These are phyloP conservation scores for Trichechus manatus DNA, from an alignment of 2,113 vertebrate genomes.

Conservation along the genomic window DNA sequence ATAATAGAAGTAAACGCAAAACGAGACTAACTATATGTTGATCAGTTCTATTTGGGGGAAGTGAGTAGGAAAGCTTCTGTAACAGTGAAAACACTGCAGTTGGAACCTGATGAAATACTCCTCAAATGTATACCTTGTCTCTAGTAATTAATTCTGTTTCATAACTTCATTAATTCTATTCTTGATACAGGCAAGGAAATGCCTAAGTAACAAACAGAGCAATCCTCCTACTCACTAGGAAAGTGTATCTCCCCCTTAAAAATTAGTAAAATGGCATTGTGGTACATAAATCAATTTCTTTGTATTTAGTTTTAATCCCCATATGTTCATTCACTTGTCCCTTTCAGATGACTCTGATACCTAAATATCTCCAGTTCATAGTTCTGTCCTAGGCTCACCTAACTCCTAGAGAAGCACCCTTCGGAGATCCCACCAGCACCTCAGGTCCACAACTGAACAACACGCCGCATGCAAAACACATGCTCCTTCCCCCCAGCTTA, in stretches of 20 bases:
- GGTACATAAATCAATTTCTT: not conserved
- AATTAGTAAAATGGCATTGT: not conserved
- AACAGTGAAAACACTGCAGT: not conserved
- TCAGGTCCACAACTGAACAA: not conserved
- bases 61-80: not conserved
- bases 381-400: not conserved
- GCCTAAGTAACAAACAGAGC: not conserved
- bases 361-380: not conserved
- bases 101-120: not conserved
- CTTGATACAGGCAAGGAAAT: not conserved
- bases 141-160: not conserved
- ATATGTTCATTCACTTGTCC: not conserved
- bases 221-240: not conserved
- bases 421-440: not conserved
- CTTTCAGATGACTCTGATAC: not conserved
- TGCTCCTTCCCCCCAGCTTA: not conserved
- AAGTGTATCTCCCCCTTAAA: not conserved
- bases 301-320: not conserved
- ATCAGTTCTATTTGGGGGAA: not conserved
- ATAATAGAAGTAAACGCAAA: not conserved
- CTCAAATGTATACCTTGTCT: not conserved
- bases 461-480: not conserved
- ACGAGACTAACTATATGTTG: not conserved
- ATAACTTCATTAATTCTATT: constrained; percentile 2
- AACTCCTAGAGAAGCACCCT: not conserved